These are phyloP conservation scores for Silvanus unidentatus DNA, from an alignment of 2,888 invertebrate genomes.

Conservation along the genomic window DNA sequence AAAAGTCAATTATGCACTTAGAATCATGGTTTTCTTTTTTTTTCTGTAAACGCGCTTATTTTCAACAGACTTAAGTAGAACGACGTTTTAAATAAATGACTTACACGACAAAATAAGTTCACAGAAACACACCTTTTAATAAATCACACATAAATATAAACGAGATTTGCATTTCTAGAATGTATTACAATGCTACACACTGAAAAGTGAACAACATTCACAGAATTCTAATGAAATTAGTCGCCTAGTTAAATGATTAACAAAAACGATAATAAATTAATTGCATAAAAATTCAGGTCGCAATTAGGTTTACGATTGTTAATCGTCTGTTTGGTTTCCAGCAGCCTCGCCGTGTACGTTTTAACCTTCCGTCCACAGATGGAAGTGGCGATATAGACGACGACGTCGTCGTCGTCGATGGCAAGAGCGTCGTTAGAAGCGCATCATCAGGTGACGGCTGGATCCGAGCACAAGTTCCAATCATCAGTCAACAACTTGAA, in stretches of 20 bases:
- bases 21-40: too few relatives aligned
- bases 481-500: conserved; percentile 30
- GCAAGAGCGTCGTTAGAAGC: conserved; percentile 20
- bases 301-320: conserved; percentile 1
- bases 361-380: conserved; percentile 38
- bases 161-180: too few relatives aligned
- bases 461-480: conserved; percentile 30
- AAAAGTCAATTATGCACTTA: too few relatives aligned
- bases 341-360: conserved; percentile 40
- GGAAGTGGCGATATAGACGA: conserved; percentile 20
- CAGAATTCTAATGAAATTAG: background rate
- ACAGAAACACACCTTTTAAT: too few relatives aligned
- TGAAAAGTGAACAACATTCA: too few relatives aligned
- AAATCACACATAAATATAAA: too few relatives aligned
- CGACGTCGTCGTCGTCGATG: conserved; percentile 16
- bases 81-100: too few relatives aligned
- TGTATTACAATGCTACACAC: background rate
- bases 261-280: background rate
- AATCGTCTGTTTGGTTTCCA: conserved; percentile 15
- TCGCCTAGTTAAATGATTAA: background rate
- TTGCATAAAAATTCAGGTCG: background rate
- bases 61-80: too few relatives aligned
- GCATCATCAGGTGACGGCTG: conserved; percentile 32
- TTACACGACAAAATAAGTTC: too few relatives aligned
- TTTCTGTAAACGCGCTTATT: too few relatives aligned